Conservation (phyloP, 1,140 invertebrate genomes). For the Drosophila seguyi region DNA sequence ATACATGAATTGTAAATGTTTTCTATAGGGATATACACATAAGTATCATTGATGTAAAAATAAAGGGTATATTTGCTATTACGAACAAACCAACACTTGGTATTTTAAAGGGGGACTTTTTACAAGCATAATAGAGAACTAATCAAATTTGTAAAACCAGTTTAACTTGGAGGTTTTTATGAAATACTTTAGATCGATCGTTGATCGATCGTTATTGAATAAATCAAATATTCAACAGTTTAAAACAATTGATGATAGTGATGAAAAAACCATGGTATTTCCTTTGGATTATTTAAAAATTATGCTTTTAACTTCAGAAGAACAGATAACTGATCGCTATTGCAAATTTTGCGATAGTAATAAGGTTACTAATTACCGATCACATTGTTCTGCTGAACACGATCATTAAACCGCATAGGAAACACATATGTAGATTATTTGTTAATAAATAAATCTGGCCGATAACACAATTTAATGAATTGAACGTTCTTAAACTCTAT, state of each 20-base stretch:
- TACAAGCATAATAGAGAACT: neutral
- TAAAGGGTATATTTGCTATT: constrained; percentile 10
- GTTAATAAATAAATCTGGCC: neutral
- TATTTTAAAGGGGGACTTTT: neutral
- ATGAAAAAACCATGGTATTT: too few species aligned
- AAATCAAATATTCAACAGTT: too few species aligned
- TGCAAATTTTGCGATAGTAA: neutral
- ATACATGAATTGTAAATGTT: constrained; percentile 8
- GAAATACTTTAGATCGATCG: too few species aligned
- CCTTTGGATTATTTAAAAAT: too few species aligned
- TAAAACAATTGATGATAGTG: neutral
- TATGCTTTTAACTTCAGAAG: too few species aligned
- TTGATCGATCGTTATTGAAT: too few species aligned
- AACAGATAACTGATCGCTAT: neutral
- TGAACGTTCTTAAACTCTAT: neutral
- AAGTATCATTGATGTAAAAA: constrained; percentile 10
- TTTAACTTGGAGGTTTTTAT: too few species aligned
- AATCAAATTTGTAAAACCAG: too few species aligned
- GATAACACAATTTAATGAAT: neutral
- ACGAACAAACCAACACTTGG: neutral
- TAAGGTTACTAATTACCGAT: neutral
- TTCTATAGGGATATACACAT: constrained; percentile 9
- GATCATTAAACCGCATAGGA: neutral
- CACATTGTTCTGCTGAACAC: neutral
- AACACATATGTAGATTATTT: neutral